phyloP scores from a whole-genome alignment of 2,797 vertebrate genomes.

The Paedocypris micromegethes region DNA sequence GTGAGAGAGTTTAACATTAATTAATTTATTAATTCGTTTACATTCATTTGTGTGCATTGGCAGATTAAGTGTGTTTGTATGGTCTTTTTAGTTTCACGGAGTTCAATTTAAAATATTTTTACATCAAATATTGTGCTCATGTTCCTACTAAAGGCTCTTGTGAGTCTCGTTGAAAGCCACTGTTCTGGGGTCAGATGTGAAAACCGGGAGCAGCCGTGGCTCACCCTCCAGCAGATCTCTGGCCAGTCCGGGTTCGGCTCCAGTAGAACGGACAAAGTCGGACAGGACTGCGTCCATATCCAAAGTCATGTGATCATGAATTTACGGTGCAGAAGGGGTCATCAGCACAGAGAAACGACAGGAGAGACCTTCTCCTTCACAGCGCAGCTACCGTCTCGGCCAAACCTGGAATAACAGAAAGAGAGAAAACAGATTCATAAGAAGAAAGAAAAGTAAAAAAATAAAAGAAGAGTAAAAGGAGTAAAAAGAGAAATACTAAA shows the following conservation, averaged over 20 bases:
- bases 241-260: constrained; percentile 93
- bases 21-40: no score
- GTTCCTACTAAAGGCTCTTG: no score
- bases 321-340: constrained; percentile 59
- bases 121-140: no score
- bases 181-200: neutral
- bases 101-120: no score
- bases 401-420: constrained; percentile 56
- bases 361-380: constrained; percentile 44
- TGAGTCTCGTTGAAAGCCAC: no score
- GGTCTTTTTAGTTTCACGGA: no score
- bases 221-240: constrained; percentile 92
- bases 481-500: neutral
- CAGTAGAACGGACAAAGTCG: constrained; percentile 96
- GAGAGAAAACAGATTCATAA: constrained; percentile 19
- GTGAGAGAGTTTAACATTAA: no score
- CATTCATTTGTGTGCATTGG: no score
- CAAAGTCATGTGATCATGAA: constrained; percentile 87
- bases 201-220: constrained; percentile 3
- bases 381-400: constrained; percentile 40
- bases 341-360: constrained; percentile 53
- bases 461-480: neutral
- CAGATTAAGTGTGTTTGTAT: no score
- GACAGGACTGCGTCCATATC: constrained; percentile 97
- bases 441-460: neutral